Conservation (phyloP, 2,888 invertebrate species). For the Drosophila eohydei region DNA sequence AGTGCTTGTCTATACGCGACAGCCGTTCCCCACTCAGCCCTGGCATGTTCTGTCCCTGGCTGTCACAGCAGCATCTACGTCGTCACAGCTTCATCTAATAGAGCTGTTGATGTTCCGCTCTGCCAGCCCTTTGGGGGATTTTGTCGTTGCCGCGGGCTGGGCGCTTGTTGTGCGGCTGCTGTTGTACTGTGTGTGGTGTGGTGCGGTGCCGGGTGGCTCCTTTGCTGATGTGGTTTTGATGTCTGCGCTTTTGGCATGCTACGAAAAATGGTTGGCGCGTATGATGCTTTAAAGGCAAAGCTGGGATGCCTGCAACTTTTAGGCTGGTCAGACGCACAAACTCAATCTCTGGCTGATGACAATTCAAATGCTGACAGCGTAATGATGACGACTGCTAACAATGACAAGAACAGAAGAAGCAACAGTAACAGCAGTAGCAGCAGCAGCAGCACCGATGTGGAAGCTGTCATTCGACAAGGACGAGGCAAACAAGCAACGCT, state of each 20-base stretch:
- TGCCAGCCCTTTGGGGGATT: slow-evolving; percentile 74
- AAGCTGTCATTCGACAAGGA: slow-evolving; percentile 67
- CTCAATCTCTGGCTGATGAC: slow-evolving; percentile 54
- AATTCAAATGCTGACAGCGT: slow-evolving; percentile 64
- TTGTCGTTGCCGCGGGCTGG: slow-evolving; percentile 47
- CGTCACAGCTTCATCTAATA: slow-evolving; percentile 67
- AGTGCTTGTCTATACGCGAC: slow-evolving; percentile 43
- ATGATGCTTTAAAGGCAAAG: slow-evolving; percentile 51
- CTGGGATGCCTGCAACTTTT: slow-evolving; percentile 35
- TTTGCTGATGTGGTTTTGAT: slow-evolving; percentile 72
- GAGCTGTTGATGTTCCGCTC: slow-evolving; percentile 78
- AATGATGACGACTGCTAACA: slow-evolving; percentile 71
- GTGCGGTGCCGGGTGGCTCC: slow-evolving; percentile 10
- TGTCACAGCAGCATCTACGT: slow-evolving; percentile 29
- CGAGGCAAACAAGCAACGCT: slow-evolving; percentile 66
- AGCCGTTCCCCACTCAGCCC: slow-evolving; percentile 2
- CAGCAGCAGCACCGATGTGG: slow-evolving; percentile 46
- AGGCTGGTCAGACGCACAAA: slow-evolving; percentile 38
- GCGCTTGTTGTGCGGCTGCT: slow-evolving; percentile 37
- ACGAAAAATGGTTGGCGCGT: slow-evolving; percentile 35
- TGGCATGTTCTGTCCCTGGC: slow-evolving; percentile 18
- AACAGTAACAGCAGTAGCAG: slow-evolving; percentile 15
- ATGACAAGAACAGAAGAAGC: slow-evolving; percentile 36
- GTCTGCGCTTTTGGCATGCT: slow-evolving; percentile 60
- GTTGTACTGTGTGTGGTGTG: slow-evolving; percentile 13